Base-by-base conservation (phyloP, 2,113 vertebrate species). In the Arizona elegans region DNA sequence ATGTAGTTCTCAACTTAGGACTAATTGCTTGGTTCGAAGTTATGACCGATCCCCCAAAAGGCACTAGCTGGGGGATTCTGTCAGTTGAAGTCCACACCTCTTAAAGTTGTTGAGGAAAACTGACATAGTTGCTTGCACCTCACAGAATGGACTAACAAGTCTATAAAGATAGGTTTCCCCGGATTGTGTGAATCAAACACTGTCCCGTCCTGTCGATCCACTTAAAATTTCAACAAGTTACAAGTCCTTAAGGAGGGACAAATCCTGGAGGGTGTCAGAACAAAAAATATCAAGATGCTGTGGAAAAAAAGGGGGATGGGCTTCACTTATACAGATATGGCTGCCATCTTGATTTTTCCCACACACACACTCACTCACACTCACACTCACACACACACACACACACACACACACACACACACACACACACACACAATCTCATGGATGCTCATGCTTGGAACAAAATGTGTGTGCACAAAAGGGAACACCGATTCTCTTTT, bases 181-280 rank as follows among this genome's bases (percentile, higher is more conserved):
- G 62, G 26, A 12, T 70, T n/a, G 12, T 70, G 29, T 33, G 65
- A 70, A 70, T n/a, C 12, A 33, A 11, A 6, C 12, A 0, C 65
- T 70, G 5, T 6, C 13, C 65, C 5, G 4, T 2, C 2, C 0
- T 2, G 13, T 7, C 2, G 13, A 33, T 17, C 13, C n/a, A 17
- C 70, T 75, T 75, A n/a, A 7, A 8, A 15, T 33, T 75, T 17
- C 15, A 15, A 33, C 15, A 11, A 17, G n/a, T 33, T 8, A 75
- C n/a, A 17, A 33, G 13, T 17, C 70, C 70, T 75, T 17, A 75
- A 33, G 29, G 65, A 33, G 5, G 29, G 65, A n/a, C 13, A 75
- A 33, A 23, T 47, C 47, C 85, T 26, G 85, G 85, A 47, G 3
- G 85, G 23, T 50, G n/a, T 86, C 38, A 5, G 50, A 50, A 86